Evolutionary conservation across 2,113 vertebrate genomes (phyloP).

Genomic region (Uropsilus gracilis): DNA sequence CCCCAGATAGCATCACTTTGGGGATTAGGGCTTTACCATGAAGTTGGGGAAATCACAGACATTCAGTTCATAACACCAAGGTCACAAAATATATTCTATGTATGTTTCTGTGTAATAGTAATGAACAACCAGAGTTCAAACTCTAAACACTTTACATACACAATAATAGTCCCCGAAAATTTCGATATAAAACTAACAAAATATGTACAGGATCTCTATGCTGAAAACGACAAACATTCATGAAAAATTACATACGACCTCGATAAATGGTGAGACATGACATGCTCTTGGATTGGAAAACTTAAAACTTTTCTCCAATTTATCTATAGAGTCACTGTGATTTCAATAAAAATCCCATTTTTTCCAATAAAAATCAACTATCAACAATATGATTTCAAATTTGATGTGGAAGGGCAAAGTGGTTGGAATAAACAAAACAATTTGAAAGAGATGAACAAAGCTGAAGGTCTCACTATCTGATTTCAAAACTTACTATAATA

Average conservation of each 20-base stretch:
- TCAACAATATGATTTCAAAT: background rate
- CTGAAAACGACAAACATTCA: background rate
- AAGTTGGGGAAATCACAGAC: background rate
- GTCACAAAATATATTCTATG: background rate
- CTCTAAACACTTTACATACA: background rate
- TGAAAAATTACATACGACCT: background rate
- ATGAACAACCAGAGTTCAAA: background rate
- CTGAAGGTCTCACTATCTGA: background rate
- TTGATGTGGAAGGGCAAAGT: background rate
- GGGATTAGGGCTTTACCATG: background rate
- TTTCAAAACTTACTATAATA: conserved; percentile 31
- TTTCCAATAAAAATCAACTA: background rate
- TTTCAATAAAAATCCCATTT: background rate
- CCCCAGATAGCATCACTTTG: background rate
- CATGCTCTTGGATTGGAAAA: background rate
- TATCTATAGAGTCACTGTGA: background rate
- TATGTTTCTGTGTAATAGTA: background rate
- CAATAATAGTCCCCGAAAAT: background rate
- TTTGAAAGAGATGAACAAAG: background rate
- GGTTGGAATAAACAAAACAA: background rate
- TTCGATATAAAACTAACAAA: background rate
- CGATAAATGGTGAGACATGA: background rate
- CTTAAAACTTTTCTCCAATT: background rate
- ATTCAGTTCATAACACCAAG: background rate
- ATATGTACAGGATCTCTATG: background rate